Evolutionary conservation across 2,888 invertebrate species (phyloP).

Genomic region (Hemicrepidius hirtus): DNA sequence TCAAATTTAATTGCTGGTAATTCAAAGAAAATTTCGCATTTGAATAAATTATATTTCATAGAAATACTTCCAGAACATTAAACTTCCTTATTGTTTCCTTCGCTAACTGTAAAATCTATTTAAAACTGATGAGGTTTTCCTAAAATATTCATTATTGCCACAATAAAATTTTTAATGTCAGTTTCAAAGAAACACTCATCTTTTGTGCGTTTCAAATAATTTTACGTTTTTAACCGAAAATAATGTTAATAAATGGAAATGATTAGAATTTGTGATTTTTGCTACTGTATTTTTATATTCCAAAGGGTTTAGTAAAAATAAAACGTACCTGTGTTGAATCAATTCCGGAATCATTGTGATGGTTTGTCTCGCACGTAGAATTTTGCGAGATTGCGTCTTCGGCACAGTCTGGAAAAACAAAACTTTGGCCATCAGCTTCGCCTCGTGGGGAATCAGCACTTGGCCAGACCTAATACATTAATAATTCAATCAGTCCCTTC

Average conservation of each 20-base stretch:
- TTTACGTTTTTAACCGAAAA: too few relatives aligned
- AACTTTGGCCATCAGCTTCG: slow-evolving; percentile 81
- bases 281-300: neutral
- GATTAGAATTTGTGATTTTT: too few relatives aligned
- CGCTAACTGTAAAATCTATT: too few relatives aligned
- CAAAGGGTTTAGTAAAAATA: neutral
- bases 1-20: too few relatives aligned
- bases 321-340: slow-evolving; percentile 80
- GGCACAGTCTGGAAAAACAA: slow-evolving; percentile 77
- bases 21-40: too few relatives aligned
- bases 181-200: too few relatives aligned
- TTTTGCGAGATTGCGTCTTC: slow-evolving; percentile 68
- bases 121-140: neutral
- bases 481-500: slow-evolving; percentile 26
- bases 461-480: slow-evolving; percentile 78
- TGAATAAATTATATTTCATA: too few relatives aligned
- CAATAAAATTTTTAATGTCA: neutral
- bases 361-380: slow-evolving; percentile 72
- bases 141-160: slow-evolving; percentile 3
- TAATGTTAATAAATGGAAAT: too few relatives aligned
- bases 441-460: slow-evolving; percentile 82
- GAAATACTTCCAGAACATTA: too few relatives aligned
- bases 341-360: slow-evolving; percentile 81
- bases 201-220: too few relatives aligned
- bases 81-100: too few relatives aligned